These are phyloP conservation scores for Cavia aperea DNA, from an alignment of 2,113 vertebrate genomes.

Conservation along the genomic window DNA sequence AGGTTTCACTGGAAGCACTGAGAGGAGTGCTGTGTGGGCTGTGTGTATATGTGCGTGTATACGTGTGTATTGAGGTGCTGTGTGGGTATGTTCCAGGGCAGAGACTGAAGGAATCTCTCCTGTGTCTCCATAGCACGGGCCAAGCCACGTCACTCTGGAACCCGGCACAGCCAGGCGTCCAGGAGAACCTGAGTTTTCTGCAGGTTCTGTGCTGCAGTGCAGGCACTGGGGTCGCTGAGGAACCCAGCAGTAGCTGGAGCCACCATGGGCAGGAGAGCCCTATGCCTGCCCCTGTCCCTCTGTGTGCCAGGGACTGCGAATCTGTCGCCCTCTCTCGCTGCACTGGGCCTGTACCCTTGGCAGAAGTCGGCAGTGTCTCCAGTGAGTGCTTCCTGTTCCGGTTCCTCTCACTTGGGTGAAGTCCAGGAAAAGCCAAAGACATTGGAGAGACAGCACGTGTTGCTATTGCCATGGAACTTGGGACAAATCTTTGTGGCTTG, in stretches of 20 bases:
- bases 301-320: background rate
- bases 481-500: background rate
- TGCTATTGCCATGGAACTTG: background rate
- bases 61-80: background rate
- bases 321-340: background rate
- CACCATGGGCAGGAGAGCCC: background rate
- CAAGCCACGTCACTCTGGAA: fast-evolving
- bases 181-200: background rate
- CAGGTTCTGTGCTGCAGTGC: background rate
- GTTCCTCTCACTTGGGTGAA: background rate
- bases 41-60: background rate
- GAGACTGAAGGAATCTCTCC: background rate
- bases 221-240: fast-evolving
- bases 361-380: background rate
- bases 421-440: background rate
- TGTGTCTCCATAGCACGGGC: background rate
- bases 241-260: background rate
- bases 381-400: background rate
- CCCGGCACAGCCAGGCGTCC: background rate
- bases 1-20: background rate
- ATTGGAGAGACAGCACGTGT: background rate
- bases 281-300: background rate
- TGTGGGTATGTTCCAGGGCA: fast-evolving
- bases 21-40: background rate
- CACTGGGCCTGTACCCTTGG: background rate